Evolutionary conservation across 2,888 invertebrate species (phyloP).

Genomic region (Eilema depressum): DNA sequence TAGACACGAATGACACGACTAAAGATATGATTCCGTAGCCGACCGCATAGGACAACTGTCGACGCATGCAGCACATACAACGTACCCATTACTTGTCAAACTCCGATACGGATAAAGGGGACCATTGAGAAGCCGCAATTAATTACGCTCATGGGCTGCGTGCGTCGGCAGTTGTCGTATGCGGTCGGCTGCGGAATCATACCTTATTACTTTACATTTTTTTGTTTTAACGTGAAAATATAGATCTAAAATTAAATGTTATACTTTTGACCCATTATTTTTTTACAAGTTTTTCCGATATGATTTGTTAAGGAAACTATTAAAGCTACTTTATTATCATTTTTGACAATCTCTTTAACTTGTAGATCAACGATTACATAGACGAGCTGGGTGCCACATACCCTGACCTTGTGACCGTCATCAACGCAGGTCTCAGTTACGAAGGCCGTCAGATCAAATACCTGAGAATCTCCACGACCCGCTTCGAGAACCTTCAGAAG

Average conservation of each 20-base stretch:
- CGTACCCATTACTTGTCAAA: no score
- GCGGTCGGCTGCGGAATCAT: no score
- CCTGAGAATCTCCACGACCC: slow-evolving; percentile 87
- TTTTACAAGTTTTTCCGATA: not conserved
- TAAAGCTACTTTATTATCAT: not conserved
- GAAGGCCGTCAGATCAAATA: slow-evolving; percentile 88
- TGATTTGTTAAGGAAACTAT: not conserved
- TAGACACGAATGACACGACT: no score
- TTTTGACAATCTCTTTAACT: slow-evolving; percentile 20
- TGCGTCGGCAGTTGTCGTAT: no score
- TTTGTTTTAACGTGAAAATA: not conserved
- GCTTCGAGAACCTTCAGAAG: slow-evolving; percentile 76
- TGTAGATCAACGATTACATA: slow-evolving; percentile 84
- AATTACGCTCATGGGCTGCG: no score
- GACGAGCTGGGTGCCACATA: slow-evolving; percentile 74
- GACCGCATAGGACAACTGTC: no score
- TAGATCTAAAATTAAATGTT: not conserved
- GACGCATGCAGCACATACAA: no score
- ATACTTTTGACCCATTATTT: not conserved
- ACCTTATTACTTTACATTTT: no score
- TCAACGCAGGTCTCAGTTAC: slow-evolving; percentile 86
- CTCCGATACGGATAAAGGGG: no score
- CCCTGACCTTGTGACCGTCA: slow-evolving; percentile 82
- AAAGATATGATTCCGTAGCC: no score
- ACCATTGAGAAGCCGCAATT: no score